A percentile compares a stretch with the other conserved stretches of the same genome.
Evolutionary conservation across 2,797 vertebrate species (phyloP).

Genomic region (Philypnodon macrostomus): DNA sequence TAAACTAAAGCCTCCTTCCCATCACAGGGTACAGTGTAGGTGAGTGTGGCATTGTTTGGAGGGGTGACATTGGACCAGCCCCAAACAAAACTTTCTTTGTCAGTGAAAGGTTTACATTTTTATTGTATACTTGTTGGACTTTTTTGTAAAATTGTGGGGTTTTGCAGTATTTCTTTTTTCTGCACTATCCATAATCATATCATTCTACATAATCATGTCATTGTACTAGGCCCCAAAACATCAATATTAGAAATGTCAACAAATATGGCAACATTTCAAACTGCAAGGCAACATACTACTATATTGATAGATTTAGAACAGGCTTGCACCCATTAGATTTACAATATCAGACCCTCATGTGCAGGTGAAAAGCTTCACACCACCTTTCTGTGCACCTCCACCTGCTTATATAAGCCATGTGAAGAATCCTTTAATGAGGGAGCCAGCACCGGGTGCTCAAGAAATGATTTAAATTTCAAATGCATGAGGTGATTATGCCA

Average conservation of each 20-base stretch:
- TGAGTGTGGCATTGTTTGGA: not conserved
- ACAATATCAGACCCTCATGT: slow-evolving; percentile 10
- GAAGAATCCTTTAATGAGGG: slow-evolving; percentile 68
- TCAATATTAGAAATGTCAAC: too few species aligned
- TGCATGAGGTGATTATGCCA: slow-evolving; percentile 78
- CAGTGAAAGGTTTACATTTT: too few species aligned
- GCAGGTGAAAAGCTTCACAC: slow-evolving; percentile 41
- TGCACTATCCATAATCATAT: too few species aligned
- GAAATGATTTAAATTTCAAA: slow-evolving; percentile 80
- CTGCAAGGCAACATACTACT: too few species aligned
- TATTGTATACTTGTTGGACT: too few species aligned
- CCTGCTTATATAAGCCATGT: slow-evolving; percentile 58
- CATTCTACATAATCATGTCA: too few species aligned
- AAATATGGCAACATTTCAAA: too few species aligned
- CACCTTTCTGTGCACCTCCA: slow-evolving; percentile 26
- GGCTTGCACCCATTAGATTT: not conserved
- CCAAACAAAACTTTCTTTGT: not conserved
- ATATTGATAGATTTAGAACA: not conserved
- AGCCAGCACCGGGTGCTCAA: slow-evolving; percentile 56
- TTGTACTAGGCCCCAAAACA: too few species aligned
- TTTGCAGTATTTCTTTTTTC: too few species aligned
- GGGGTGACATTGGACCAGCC: not conserved
- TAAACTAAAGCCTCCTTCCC: not conserved
- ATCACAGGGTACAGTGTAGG: not conserved
- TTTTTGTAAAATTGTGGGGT: too few species aligned